Evolutionary conservation across 2,113 vertebrate species (phyloP), one percentile per base, ranked within the genome.

Genomic region (Megaceryle maxima): DNA sequence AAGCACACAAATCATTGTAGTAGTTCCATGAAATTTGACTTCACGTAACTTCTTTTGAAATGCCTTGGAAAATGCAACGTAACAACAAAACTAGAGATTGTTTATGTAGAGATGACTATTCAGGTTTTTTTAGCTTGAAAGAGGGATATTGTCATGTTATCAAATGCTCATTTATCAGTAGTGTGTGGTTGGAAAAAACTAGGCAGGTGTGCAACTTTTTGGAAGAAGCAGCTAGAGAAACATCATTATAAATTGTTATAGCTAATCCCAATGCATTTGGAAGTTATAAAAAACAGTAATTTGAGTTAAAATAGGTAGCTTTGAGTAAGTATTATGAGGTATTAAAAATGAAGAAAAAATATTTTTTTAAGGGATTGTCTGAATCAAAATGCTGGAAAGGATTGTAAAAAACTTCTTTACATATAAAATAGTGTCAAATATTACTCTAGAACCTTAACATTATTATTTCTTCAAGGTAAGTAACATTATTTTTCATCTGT

Each of bases 31-130:
- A 87, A 55, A 70, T 86, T 15, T 82, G 44, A 10, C 29, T 88
- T 88, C 3, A 2, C 66, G 8, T 22, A 33, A 53, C 5, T 59
- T 63, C 11, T 31, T 88, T 75, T 60, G 43, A 50, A 57, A 43
- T 55, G 21, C 37, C 16, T 62, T 3, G 4, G 55, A n/a, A 10
- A 44, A 5, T n/a, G 29, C 55, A 78, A 1, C 1, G 0, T 43
- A 74, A n/a, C 33, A 39, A 41, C 16, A 72, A 43, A 93, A 29
- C 13, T 29, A 64, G 35, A 48, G 35, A 10, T 87, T 86, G 48
- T 43, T 74, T 51, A 37, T n/a, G 63, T 28, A 89, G 56, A 44
- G 16, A 55, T 66, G 41, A 28, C 35, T 78, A 0, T 29, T 22
- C 33, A 60, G 14, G 2, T 4, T 6, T 75, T 78, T 83, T 68